Base-by-base conservation (phyloP, 1,140 invertebrate species). In the Drosophila parvula region DNA sequence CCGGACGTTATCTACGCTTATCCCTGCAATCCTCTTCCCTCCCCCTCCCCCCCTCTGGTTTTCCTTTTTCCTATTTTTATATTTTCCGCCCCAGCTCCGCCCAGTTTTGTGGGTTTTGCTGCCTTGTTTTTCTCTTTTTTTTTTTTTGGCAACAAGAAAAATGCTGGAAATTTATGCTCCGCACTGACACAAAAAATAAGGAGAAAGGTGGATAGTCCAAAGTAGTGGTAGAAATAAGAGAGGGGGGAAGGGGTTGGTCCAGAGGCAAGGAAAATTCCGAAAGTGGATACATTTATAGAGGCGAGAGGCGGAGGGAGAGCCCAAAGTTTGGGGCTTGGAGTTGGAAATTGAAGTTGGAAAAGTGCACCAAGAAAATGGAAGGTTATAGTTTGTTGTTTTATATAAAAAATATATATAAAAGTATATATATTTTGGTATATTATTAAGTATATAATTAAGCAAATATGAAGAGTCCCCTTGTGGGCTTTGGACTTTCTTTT, bases 141-240 rank as follows among this genome's bases (percentile, higher is more conserved):
- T 14, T 30, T 30, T 41, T 56, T 56, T 44, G 74, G 69, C 79
- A 85, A 74, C 64, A 85, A 78, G 78, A 86, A 86, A 84, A 86
- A 81, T 86, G 78, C 82, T 81, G 59, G 40, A 86, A 85, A 85
- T 86, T 85, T 85, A 85, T 85, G 81, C 78, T 86, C 78, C 67
- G 63, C 69, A 64, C 57, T 81, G 43, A 60, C 53, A 73, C 38
- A 71, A 71, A 70, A 71, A 69, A 58, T 48, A 48, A 16, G 50
- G 28, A 34, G 43, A 82, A 81, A 68, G 45, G 61, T 68, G 64
- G 60, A 27, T 40, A 27, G 44, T 36, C 22, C 22, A 61, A 34
- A 45, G 40, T 16, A 8, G 59, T 3, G n/a, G 55, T 1, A 0
- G 7, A 9, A 8, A 3, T 22, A 4, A 0, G 27, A 14, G 18